phyloP scores from a whole-genome alignment of 2,797 vertebrate genomes.

The Botia almorhae region DNA sequence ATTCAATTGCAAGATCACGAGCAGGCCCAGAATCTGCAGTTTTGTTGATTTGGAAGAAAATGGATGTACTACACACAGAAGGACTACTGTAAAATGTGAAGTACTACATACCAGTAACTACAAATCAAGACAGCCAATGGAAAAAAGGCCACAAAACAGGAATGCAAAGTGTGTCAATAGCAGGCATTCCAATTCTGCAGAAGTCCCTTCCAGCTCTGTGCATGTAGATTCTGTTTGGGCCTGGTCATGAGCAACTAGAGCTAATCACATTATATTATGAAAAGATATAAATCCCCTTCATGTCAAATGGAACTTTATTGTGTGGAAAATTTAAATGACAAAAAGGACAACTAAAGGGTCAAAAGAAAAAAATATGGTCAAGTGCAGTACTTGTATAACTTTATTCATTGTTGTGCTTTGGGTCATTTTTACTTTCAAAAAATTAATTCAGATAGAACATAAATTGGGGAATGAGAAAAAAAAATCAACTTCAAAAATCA shows the following conservation, averaged over 20 bases:
- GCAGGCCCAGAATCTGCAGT: too few relatives aligned
- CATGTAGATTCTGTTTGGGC: too few relatives aligned
- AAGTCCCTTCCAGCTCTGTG: too few relatives aligned
- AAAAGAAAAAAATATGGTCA: conserved; percentile 69
- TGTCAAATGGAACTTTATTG: conserved; percentile 35
- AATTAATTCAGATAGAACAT: conserved; percentile 76
- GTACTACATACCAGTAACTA: too few relatives aligned
- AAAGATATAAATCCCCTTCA: neutral
- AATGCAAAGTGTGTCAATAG: too few relatives aligned
- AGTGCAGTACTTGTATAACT: conserved; percentile 75
- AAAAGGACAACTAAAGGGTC: conserved; percentile 46
- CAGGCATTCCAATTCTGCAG: too few relatives aligned
- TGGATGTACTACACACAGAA: too few relatives aligned
- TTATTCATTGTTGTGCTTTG: conserved; percentile 82
- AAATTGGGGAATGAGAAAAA: conserved; percentile 62
- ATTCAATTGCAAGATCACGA: too few relatives aligned
- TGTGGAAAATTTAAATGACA: conserved; percentile 17
- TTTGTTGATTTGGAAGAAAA: too few relatives aligned
- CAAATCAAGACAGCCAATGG: too few relatives aligned
- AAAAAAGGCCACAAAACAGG: too few relatives aligned
- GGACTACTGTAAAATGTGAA: too few relatives aligned
- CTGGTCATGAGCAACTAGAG: neutral
- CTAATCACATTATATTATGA: neutral
- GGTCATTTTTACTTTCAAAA: conserved; percentile 72
- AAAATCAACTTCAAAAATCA: conserved; percentile 63